These are phyloP conservation scores for Bibio marci DNA, from an alignment of 2,888 invertebrate species.

Conservation along the genomic window DNA sequence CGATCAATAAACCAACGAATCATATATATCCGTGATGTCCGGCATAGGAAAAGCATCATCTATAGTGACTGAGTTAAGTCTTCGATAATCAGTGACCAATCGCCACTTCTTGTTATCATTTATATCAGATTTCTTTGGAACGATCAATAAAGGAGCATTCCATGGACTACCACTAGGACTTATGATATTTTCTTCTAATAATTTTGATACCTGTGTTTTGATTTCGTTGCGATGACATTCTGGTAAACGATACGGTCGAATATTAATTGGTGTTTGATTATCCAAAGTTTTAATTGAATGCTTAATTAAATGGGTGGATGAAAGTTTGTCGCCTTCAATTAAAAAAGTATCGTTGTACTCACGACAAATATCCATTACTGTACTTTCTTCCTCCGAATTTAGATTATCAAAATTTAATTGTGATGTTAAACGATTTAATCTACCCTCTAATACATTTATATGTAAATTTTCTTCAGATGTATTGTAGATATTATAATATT, in stretches of 20 bases:
- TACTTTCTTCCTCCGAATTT: too few relatives aligned
- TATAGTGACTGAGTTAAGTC: constrained; percentile 22
- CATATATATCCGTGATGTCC: constrained; percentile 19
- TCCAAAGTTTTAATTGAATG: too few relatives aligned
- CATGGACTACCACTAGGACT: constrained; percentile 12
- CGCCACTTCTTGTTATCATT: constrained; percentile 16
- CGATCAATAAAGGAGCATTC: constrained; percentile 12
- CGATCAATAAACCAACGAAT: constrained; percentile 12
- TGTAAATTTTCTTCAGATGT: too few relatives aligned
- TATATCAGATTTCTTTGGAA: constrained; percentile 18
- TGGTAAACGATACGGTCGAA: constrained; percentile 6
- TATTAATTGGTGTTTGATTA: constrained; percentile 3
- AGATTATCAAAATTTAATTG: too few relatives aligned
- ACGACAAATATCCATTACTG: too few relatives aligned
- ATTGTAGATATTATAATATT: too few relatives aligned
- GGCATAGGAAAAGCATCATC: constrained; percentile 21
- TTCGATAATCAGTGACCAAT: constrained; percentile 22
- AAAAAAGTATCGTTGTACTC: too few relatives aligned
- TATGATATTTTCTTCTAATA: constrained; percentile 16
- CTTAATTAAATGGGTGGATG: too few relatives aligned
- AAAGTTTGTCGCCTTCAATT: too few relatives aligned
- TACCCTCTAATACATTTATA: too few relatives aligned
- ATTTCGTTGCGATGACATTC: constrained; percentile 7
- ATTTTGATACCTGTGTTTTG: constrained; percentile 13
- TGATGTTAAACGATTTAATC: too few relatives aligned